Percentiles rank a stretch among this genome's conserved stretches.
Conservation (phyloP, 2,888 invertebrate species). For the Tipula confusa region DNA sequence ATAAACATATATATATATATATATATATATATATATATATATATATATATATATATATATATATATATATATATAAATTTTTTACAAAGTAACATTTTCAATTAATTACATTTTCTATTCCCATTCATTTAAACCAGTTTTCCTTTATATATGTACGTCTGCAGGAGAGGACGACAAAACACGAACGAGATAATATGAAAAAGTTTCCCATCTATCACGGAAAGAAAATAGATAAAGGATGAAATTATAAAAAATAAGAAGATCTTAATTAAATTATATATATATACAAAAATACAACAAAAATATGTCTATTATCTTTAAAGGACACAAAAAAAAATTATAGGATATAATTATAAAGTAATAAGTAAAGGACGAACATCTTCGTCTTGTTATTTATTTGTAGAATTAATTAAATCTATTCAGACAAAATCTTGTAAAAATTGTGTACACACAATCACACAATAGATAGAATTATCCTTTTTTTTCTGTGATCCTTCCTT, state of each 20-base stretch:
- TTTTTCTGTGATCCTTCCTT: not conserved
- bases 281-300: not conserved
- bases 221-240: slow-evolving; percentile 20
- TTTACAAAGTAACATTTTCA: slow-evolving; percentile 25
- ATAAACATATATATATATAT: too few relatives aligned
- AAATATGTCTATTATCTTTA: slow-evolving; percentile 25
- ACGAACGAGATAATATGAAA: not conserved
- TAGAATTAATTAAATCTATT: slow-evolving; percentile 12
- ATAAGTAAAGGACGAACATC: not conserved
- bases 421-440: not conserved
- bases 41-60: too few relatives aligned
- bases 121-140: slow-evolving; percentile 25
- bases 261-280: slow-evolving; percentile 16
- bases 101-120: slow-evolving; percentile 25
- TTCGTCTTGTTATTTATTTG: not conserved
- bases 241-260: not conserved
- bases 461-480: not conserved
- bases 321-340: slow-evolving; percentile 9
- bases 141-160: not conserved
- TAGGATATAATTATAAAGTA: slow-evolving; percentile 9
- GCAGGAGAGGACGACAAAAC: not conserved
- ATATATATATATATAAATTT: slow-evolving; percentile 12
- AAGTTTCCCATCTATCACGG: not conserved
- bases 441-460: not conserved
- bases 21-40: too few relatives aligned